Conservation (phyloP, 2,797 vertebrate species). For the Megalops cyprinoides region DNA sequence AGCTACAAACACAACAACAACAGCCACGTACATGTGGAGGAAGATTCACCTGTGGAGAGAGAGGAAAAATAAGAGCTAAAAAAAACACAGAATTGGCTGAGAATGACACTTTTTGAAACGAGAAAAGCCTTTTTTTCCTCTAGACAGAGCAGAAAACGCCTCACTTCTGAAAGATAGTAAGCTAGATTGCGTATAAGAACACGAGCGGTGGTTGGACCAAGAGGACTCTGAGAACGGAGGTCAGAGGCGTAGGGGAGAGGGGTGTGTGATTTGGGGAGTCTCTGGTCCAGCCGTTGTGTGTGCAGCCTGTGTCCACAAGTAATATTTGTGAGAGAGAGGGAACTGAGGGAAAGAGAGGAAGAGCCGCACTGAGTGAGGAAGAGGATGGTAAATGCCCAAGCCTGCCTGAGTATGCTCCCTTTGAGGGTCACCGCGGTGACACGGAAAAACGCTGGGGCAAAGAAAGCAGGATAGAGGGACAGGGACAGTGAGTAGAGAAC, state of each 20-base stretch:
- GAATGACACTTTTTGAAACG: constrained; percentile 12
- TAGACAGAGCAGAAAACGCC: neutral
- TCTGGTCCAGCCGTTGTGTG: constrained; percentile 70
- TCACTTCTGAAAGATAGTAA: neutral
- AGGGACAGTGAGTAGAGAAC: neutral
- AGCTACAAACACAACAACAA: constrained; percentile 28
- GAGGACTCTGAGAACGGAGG: constrained; percentile 34
- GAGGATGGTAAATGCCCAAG: neutral
- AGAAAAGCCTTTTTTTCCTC: constrained; percentile 15
- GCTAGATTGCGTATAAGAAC: neutral
- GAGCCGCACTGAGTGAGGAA: constrained; percentile 1
- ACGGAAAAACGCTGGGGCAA: constrained; percentile 25
- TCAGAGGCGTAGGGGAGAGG: constrained; percentile 62
- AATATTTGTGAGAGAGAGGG: too few species aligned
- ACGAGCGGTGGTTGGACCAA: neutral
- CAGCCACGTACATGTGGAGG: constrained; percentile 20
- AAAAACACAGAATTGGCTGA: neutral
- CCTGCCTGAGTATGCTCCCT: constrained; percentile 10
- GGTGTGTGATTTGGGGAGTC: constrained; percentile 69
- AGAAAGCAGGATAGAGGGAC: constrained; percentile 51
- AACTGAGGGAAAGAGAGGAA: constrained; percentile 46
- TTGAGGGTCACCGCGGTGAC: neutral
- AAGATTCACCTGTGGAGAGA: neutral
- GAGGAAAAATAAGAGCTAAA: neutral
- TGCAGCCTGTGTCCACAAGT: constrained; percentile 53